Evolutionary conservation across 2,888 invertebrate species (phyloP).

Genomic region (Acrobeloides nanus): DNA sequence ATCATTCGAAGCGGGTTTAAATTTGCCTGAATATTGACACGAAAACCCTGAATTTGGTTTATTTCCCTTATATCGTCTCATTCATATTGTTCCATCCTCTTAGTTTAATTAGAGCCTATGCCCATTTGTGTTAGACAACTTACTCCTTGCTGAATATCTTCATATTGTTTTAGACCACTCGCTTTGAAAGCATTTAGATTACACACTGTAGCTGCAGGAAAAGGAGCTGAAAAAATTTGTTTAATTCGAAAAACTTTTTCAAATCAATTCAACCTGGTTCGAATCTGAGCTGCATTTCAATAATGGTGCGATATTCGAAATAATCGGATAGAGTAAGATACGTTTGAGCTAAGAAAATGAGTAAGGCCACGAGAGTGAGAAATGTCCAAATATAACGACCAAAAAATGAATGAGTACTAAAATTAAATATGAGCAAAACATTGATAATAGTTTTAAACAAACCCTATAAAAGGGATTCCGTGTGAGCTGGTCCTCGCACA

Average conservation of each 20-base stretch:
- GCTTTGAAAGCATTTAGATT: constrained; percentile 48
- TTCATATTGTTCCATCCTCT: too few species aligned
- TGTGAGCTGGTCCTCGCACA: constrained; percentile 51
- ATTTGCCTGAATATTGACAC: too few species aligned
- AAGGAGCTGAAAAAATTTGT: constrained; percentile 29
- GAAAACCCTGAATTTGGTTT: too few species aligned
- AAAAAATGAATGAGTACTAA: constrained; percentile 46
- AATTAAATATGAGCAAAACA: constrained; percentile 7
- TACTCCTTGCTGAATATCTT: constrained; percentile 47
- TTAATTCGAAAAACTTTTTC: neutral
- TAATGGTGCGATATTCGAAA: constrained; percentile 50
- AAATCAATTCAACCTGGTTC: constrained; percentile 40
- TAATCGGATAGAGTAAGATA: constrained; percentile 52
- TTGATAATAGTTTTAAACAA: constrained; percentile 6
- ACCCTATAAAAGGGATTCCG: constrained; percentile 47
- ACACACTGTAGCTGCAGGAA: constrained; percentile 48
- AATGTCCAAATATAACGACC: constrained; percentile 40
- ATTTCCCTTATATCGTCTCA: too few species aligned
- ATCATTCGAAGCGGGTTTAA: too few species aligned
- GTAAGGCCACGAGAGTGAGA: constrained; percentile 33
- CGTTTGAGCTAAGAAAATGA: constrained; percentile 46
- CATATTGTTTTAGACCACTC: constrained; percentile 42
- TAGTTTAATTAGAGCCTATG: too few species aligned
- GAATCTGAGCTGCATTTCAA: constrained; percentile 53
- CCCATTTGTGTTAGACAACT: constrained; percentile 7